Conservation (phyloP, 2,113 vertebrate genomes). For the Ploceus nigricollis region DNA sequence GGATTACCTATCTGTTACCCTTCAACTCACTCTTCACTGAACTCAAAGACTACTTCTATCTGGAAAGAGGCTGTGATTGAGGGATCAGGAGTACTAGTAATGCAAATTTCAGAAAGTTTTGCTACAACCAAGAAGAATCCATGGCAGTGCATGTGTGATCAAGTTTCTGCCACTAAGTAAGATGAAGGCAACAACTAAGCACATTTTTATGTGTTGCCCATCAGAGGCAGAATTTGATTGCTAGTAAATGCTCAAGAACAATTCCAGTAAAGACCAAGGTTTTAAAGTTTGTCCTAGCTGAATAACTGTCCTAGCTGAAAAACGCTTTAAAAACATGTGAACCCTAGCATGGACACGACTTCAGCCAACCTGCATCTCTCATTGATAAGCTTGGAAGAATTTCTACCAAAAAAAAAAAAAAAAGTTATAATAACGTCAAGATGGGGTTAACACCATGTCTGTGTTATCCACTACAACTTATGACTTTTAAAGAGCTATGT, state of each 20-base stretch:
- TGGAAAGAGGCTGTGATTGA: neutral
- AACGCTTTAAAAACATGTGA: neutral
- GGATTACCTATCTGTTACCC: neutral
- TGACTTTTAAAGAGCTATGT: neutral
- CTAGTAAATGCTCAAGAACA: neutral
- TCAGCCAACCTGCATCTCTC: neutral
- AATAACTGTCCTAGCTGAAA: neutral
- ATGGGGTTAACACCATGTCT: neutral
- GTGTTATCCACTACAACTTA: neutral
- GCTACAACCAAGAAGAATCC: neutral
- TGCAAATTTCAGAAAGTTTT: neutral
- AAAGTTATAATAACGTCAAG: neutral
- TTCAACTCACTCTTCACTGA: neutral
- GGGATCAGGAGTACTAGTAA: neutral
- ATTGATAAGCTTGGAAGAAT: neutral
- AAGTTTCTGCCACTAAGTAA: neutral
- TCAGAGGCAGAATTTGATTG: neutral
- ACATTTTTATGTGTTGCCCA: neutral
- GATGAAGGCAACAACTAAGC: neutral
- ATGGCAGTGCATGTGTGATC: neutral
- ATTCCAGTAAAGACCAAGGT: neutral
- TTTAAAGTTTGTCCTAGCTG: neutral
- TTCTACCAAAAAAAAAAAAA: neutral
- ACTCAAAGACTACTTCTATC: neutral
- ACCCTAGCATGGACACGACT: neutral